A percentile compares a stretch with the other conserved stretches of the same genome.
Evolutionary conservation across 2,797 vertebrate species (phyloP).

Genomic region (Sebastes miniatus): DNA sequence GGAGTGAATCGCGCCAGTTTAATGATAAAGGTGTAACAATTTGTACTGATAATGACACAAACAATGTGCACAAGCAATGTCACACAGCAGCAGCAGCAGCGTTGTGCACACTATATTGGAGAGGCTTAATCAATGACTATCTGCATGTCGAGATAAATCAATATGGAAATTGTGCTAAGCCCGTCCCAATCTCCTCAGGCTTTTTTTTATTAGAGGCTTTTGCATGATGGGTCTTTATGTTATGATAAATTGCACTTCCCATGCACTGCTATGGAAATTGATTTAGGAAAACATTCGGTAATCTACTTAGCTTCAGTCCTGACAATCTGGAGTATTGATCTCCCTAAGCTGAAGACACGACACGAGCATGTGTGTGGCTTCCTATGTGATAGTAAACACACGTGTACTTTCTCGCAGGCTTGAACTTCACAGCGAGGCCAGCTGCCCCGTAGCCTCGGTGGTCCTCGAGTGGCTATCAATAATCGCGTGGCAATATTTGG

Average conservation of each 20-base stretch:
- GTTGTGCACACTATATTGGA: constrained; percentile 1
- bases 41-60: constrained; percentile 60
- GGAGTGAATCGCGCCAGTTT: constrained; percentile 32
- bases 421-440: constrained; percentile 32
- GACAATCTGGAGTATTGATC: constrained; percentile 79
- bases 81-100: background rate
- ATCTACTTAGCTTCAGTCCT: constrained; percentile 78
- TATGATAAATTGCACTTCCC: constrained; percentile 76
- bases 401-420: background rate
- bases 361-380: constrained; percentile 8
- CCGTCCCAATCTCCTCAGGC: constrained; percentile 59
- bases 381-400: constrained; percentile 19
- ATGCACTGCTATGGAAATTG: constrained; percentile 77
- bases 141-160: constrained; percentile 75
- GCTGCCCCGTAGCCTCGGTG: constrained; percentile 23
- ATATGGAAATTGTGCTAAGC: constrained; percentile 71
- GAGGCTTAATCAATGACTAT: constrained; percentile 71
- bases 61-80: constrained; percentile 46
- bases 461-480: constrained; percentile 58
- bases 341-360: constrained; percentile 63
- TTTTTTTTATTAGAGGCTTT: constrained; percentile 64
- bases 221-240: constrained; percentile 73
- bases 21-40: constrained; percentile 58
- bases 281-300: constrained; percentile 79
- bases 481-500: constrained; percentile 50